Evolutionary conservation across 2,888 invertebrate genomes (phyloP).

Genomic region (Cosmopolites sordidus): DNA sequence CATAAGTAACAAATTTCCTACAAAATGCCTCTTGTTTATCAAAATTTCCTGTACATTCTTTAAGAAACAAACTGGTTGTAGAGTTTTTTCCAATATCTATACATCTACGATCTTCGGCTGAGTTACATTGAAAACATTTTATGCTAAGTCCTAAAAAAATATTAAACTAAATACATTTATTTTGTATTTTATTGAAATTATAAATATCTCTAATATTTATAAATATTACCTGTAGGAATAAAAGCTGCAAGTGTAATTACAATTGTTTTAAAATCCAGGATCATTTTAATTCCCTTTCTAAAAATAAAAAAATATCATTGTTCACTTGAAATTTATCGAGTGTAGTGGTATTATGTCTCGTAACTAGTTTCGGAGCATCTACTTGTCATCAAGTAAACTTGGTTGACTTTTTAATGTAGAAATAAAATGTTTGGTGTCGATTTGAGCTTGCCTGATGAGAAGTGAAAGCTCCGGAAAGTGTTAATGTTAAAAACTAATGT

Average conservation of each 20-base stretch:
- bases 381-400: too few species aligned
- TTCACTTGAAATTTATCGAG: too few species aligned
- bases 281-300: neutral
- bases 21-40: conserved; percentile 56
- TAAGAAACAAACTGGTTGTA: conserved; percentile 50
- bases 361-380: too few species aligned
- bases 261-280: neutral
- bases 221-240: conserved; percentile 12
- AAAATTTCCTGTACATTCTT: conserved; percentile 45
- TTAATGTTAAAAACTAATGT: too few species aligned
- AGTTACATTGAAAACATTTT: conserved; percentile 73
- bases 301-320: too few species aligned
- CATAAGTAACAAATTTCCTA: conserved; percentile 62
- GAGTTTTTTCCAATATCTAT: conserved; percentile 55
- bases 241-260: conserved; percentile 7
- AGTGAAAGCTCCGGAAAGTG: too few species aligned
- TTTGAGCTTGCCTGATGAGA: too few species aligned
- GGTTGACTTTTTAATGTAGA: too few species aligned
- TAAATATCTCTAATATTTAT: neutral
- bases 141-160: conserved; percentile 42
- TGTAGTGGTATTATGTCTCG: too few species aligned
- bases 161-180: neutral
- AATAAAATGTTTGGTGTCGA: too few species aligned
- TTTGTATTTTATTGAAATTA: neutral
- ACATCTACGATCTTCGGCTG: conserved; percentile 64